These are phyloP conservation scores for Eledona agricola DNA, from an alignment of 2,888 invertebrate species.

Conservation along the genomic window DNA sequence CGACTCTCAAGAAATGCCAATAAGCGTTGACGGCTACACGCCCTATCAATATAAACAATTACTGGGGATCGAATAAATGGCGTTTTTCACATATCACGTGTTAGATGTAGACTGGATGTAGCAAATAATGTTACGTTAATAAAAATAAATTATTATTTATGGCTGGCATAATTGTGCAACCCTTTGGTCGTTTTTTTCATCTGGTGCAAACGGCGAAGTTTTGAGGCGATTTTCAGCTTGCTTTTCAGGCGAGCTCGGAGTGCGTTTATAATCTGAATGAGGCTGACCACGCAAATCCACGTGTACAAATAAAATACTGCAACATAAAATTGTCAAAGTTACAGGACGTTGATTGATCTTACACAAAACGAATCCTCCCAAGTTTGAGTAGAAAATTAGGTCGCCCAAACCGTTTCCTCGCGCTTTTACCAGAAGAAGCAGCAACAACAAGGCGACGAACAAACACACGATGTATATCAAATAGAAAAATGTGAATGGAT, in stretches of 20 bases:
- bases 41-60: conserved; percentile 20
- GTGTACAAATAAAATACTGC: conserved; percentile 35
- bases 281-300: conserved; percentile 30
- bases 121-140: conserved; percentile 23
- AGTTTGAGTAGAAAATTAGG: conserved; percentile 34
- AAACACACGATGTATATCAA: conserved; percentile 33
- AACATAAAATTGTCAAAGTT: conserved; percentile 10
- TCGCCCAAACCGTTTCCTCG: conserved; percentile 36
- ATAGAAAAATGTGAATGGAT: conserved; percentile 35
- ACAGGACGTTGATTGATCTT: conserved; percentile 11
- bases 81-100: conserved; percentile 1
- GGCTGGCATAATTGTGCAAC: conserved; percentile 16
- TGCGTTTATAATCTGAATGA: conserved; percentile 26
- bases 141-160: conserved; percentile 22
- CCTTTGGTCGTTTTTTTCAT: conserved; percentile 16
- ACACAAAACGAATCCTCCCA: conserved; percentile 36
- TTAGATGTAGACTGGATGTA: not conserved
- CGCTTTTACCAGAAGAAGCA: conserved; percentile 30
- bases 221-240: conserved; percentile 13
- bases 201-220: not conserved
- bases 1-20: conserved; percentile 16
- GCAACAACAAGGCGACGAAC: conserved; percentile 15
- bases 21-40: conserved; percentile 18
- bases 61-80: conserved; percentile 12
- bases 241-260: conserved; percentile 9